Evolutionary conservation across 2,113 vertebrate genomes (phyloP), one percentile per base, ranked within the genome.

Genomic region (Hassar affinis): DNA sequence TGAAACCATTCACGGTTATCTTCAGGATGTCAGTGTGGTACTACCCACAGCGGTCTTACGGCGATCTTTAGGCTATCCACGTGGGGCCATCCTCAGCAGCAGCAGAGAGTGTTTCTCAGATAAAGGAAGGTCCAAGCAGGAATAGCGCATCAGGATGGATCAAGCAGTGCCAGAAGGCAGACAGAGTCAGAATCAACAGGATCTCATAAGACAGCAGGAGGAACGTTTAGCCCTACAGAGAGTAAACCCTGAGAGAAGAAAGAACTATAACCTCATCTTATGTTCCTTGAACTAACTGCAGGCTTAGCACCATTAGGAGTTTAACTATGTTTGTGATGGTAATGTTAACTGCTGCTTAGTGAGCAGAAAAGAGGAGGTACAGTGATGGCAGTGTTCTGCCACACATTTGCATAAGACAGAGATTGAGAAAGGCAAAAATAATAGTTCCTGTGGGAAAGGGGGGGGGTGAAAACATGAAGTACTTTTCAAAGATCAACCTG

Each of bases 11-110:
- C 17, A 12, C 17, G 18, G 49, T 7, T 38, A 9, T 49, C 20
- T 56, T 76, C 38, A 35, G 51, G 30, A 56, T 22, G 14, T 38
- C 51, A 20, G 3, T 38, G 8, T 52, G 49, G 17, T 30, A 22
- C n/a, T 10, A n/a, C 42, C 42, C 11, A 12, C 17, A 71, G 15
- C 71, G 18, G 20, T 30, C 74, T 54, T 20, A 7, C 20, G 4
- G 74, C 10, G 56, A 7, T 38, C 74, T 56, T 75, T 75, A 75
- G 71, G 71, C 47, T 30, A 75, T 51, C 68, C 68, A 6, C n/a
- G 68, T 45, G 45, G 14, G 45, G 42, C 45, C 6, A 8, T 49
- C 6, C 45, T 74, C 14, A 27, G n/a, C 69, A n/a, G 6, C 38
- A 42, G 3, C 68, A 47, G 22, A 1, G 27, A 54, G 30, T 14